Evolutionary conservation across 1,140 invertebrate species (phyloP).

Genomic region (Brachystomella parvula): DNA sequence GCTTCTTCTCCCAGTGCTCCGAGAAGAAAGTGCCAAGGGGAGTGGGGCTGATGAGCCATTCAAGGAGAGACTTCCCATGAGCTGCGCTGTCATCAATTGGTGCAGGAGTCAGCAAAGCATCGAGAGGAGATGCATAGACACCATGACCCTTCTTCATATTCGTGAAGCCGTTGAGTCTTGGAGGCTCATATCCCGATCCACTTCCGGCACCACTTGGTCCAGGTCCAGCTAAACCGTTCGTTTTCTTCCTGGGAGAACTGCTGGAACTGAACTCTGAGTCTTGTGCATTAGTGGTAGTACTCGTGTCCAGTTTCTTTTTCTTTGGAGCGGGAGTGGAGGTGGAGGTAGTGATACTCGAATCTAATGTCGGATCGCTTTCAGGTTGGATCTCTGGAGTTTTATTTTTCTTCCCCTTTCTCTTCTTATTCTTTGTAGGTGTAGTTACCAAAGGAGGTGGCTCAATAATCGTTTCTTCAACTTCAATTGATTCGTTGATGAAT

Average conservation of each 20-base stretch:
- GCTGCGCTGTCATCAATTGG: slow-evolving; percentile 22
- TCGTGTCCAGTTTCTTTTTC: background rate
- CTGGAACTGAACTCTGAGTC: background rate
- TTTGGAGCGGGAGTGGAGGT: background rate
- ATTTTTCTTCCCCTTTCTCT: slow-evolving; percentile 6
- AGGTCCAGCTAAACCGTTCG: background rate
- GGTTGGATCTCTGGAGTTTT: background rate
- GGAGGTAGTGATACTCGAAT: background rate
- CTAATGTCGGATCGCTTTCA: background rate
- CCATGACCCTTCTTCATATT: background rate
- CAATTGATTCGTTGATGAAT: background rate
- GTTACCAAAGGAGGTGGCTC: background rate
- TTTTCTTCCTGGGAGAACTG: background rate
- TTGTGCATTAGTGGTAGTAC: background rate
- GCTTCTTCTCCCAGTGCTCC: slow-evolving; percentile 69
- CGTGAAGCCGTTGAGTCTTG: too few relatives aligned
- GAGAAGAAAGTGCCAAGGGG: slow-evolving; percentile 56
- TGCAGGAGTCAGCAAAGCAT: slow-evolving; percentile 9
- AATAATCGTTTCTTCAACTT: background rate
- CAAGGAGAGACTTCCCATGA: slow-evolving; percentile 54
- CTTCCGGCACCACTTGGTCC: too few relatives aligned
- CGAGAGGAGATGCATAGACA: too few relatives aligned
- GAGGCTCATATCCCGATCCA: too few relatives aligned
- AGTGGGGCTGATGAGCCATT: slow-evolving; percentile 63
- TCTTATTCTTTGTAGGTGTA: background rate